phyloP scores from a whole-genome alignment of 2,888 invertebrate species.

The Clistopyga incitator region DNA sequence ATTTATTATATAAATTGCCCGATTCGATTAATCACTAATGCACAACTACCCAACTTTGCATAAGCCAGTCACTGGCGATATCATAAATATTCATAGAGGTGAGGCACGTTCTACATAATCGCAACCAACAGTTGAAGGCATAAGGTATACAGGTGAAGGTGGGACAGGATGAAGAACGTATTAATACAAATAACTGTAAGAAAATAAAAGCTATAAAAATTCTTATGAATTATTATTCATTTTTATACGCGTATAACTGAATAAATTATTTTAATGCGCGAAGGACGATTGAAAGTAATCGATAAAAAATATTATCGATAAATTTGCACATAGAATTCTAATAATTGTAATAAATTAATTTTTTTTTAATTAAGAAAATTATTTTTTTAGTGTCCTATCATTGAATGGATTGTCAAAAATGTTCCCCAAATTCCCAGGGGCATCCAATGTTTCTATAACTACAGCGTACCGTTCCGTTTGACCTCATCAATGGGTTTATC shows the following conservation, averaged over 20 bases:
- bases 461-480: slow-evolving; percentile 1
- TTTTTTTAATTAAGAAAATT: too few relatives aligned
- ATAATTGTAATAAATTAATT: too few relatives aligned
- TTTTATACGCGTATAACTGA: too few relatives aligned
- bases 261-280: too few relatives aligned
- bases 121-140: slow-evolving; percentile 40
- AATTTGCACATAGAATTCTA: too few relatives aligned
- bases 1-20: slow-evolving; percentile 43
- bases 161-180: neutral
- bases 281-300: too few relatives aligned
- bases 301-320: too few relatives aligned
- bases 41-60: slow-evolving; percentile 43
- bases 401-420: too few relatives aligned
- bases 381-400: too few relatives aligned
- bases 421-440: too few relatives aligned
- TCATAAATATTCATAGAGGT: slow-evolving; percentile 55
- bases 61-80: slow-evolving; percentile 37
- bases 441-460: too few relatives aligned
- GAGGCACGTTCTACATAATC: slow-evolving; percentile 38
- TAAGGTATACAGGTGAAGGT: slow-evolving; percentile 11
- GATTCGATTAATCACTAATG: slow-evolving; percentile 55
- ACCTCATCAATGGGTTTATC: slow-evolving; percentile 40
- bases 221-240: too few relatives aligned
- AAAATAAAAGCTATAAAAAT: neutral
- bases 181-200: neutral